These are phyloP conservation scores for Quadroppia sp. DNA, from an alignment of 2,888 invertebrate species.

Conservation along the genomic window DNA sequence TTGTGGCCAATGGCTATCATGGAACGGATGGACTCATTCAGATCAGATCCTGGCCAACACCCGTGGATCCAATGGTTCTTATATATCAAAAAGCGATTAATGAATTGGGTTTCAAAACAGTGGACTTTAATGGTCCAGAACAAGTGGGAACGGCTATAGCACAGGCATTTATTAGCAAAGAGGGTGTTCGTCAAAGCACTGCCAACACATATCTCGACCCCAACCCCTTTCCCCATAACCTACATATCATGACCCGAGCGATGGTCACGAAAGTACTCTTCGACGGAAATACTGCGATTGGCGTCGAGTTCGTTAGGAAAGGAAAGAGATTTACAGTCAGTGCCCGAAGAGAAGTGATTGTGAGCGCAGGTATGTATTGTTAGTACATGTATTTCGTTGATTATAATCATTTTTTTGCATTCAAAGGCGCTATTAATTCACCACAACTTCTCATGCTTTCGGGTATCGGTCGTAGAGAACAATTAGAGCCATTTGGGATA, in stretches of 20 bases:
- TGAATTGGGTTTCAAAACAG: background rate
- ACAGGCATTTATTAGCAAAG: background rate
- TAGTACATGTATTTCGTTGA: background rate
- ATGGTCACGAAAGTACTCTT: conserved; percentile 51
- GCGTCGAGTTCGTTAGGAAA: conserved; percentile 50
- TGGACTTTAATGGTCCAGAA: background rate
- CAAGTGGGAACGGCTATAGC: background rate
- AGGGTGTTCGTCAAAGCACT: conserved; percentile 77
- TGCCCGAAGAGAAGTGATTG: conserved; percentile 51
- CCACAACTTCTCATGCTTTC: conserved; percentile 54
- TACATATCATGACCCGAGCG: conserved; percentile 78
- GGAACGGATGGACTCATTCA: background rate
- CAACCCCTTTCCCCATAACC: conserved; percentile 69
- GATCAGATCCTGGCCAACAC: background rate
- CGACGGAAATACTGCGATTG: conserved; percentile 51
- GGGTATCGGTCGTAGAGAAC: too few species aligned
- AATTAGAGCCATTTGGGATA: conserved; percentile 53
- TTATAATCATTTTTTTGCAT: background rate
- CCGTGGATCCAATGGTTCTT: background rate
- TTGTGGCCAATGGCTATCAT: background rate
- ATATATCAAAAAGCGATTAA: background rate
- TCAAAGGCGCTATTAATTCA: conserved; percentile 52
- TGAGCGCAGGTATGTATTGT: too few species aligned
- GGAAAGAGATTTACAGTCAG: conserved; percentile 44
- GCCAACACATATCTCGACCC: conserved; percentile 81